phyloP scores from a whole-genome alignment of 2,113 vertebrate genomes.

The Nothobranchius kuhntae region DNA sequence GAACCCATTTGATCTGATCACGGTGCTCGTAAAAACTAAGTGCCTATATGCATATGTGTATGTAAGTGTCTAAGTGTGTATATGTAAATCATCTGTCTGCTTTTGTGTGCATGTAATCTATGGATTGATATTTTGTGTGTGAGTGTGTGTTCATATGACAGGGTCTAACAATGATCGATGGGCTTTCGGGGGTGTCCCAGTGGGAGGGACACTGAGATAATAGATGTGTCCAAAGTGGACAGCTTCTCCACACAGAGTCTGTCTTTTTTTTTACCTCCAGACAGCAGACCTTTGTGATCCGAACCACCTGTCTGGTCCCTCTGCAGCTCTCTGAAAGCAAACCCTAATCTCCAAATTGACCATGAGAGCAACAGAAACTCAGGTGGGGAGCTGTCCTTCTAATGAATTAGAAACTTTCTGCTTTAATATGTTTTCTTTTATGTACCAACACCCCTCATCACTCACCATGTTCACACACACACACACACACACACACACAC shows the following conservation, averaged over 20 bases:
- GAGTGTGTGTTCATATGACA: conserved; percentile 57
- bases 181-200: conserved; percentile 70
- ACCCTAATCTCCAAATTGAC: conserved; percentile 80
- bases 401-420: conserved; percentile 79
- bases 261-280: conserved; percentile 32
- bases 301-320: conserved; percentile 60
- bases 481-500: conserved; percentile 2
- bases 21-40: conserved; percentile 72
- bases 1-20: conserved; percentile 76
- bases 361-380: conserved; percentile 67
- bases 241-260: conserved; percentile 31
- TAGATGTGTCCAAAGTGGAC: conserved; percentile 76
- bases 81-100: conserved; percentile 73
- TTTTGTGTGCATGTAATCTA: conserved; percentile 66
- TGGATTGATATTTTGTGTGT: conserved; percentile 57
- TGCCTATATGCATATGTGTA: conserved; percentile 77
- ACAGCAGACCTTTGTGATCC: conserved; percentile 43
- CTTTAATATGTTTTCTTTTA: conserved; percentile 66
- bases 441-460: conserved; percentile 15
- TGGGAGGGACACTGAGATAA: conserved; percentile 77
- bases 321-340: conserved; percentile 66
- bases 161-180: conserved; percentile 78
- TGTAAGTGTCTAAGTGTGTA: conserved; percentile 66
- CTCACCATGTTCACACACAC: not conserved
- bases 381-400: conserved; percentile 57